Evolutionary conservation across 2,797 vertebrate genomes (phyloP).

Genomic region (Gymnocypris eckloni): DNA sequence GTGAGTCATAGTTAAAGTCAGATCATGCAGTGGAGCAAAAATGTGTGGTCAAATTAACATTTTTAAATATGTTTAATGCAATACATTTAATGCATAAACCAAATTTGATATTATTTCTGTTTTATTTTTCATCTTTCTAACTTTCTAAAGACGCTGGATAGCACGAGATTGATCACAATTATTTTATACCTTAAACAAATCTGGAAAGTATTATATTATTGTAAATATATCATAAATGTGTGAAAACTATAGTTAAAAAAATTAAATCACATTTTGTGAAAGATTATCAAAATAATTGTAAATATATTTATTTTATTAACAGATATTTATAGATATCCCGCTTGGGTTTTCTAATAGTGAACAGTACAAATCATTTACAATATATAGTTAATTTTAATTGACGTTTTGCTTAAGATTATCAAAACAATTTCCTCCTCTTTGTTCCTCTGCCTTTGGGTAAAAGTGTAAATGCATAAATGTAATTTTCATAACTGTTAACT

Average conservation of each 20-base stretch:
- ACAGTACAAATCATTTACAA: neutral
- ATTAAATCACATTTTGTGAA: neutral
- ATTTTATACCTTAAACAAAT: neutral
- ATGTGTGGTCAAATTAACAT: neutral
- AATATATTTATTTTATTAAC: neutral
- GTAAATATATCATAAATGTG: neutral
- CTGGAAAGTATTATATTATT: neutral
- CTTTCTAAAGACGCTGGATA: neutral
- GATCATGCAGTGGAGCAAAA: neutral
- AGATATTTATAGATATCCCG: neutral
- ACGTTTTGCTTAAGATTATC: neutral
- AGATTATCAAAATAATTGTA: neutral
- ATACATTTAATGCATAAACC: neutral
- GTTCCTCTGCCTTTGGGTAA: neutral
- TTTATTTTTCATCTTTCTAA: neutral
- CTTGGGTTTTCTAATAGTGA: neutral
- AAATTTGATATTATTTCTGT: neutral
- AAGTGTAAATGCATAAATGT: neutral
- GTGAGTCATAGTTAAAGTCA: neutral
- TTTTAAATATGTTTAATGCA: neutral
- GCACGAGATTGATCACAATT: neutral
- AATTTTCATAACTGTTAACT: neutral
- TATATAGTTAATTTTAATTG: neutral
- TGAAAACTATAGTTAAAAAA: neutral
- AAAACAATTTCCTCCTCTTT: neutral